These are phyloP conservation scores for Lagenorhynchus albirostris DNA, from an alignment of 2,113 vertebrate species.

Conservation along the genomic window DNA sequence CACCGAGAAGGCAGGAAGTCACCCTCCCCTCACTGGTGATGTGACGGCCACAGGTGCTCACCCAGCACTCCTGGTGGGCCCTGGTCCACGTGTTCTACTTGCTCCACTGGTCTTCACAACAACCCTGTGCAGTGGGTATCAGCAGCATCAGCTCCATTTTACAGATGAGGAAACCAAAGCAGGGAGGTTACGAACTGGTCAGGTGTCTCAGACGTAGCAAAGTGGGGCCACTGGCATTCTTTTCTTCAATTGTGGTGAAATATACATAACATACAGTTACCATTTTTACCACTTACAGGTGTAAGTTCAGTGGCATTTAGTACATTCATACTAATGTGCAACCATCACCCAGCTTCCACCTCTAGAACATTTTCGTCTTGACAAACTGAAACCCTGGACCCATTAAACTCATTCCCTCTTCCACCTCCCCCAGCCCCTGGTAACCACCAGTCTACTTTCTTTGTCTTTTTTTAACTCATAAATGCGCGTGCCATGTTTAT, in stretches of 20 bases:
- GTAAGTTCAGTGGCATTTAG: neutral
- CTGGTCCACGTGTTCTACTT: fast-evolving
- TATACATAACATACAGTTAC: fast-evolving
- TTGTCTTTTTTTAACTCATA: neutral
- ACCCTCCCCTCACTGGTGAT: fast-evolving
- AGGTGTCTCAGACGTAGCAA: neutral
- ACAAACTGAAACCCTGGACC: neutral
- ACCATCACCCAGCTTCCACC: fast-evolving
- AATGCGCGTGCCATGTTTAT: fast-evolving
- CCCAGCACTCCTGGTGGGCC: neutral
- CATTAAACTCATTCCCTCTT: neutral
- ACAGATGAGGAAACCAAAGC: neutral
- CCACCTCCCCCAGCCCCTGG: neutral
- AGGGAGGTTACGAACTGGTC: neutral
- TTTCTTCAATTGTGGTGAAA: neutral
- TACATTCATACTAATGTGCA: fast-evolving
- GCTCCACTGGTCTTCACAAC: neutral
- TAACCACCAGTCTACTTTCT: neutral
- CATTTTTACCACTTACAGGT: neutral
- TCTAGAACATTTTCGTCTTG: neutral
- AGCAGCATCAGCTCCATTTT: neutral
- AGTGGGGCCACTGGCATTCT: neutral
- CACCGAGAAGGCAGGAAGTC: neutral
- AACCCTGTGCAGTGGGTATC: neutral
- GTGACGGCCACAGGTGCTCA: fast-evolving